Base-by-base conservation (phyloP, 2,888 invertebrate species). In the Neoascia interrupta region DNA sequence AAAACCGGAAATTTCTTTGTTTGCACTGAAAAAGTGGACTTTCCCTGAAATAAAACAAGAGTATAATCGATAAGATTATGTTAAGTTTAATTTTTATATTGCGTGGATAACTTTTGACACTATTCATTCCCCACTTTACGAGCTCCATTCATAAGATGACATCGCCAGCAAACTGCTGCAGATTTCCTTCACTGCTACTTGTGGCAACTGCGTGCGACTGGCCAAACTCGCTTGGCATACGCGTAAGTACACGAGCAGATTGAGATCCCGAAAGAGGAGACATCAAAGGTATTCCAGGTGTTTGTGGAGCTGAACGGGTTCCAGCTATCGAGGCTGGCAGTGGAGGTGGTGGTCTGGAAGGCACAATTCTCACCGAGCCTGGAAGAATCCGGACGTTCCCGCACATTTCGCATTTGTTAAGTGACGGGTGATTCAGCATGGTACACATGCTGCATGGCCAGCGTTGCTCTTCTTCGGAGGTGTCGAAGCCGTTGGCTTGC, bases 391-490 rank as follows among this genome's bases (percentile, higher is more conserved):
- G 47, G 0, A 79, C 73, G 34, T 68, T 68, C 1, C 73, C 79
- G 37, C 79, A 79, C 26, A 49, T 66, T 19, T 79, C 79, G 45
- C 79, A 79, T 45, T 73, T 73, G 18, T 79, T 79, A 5, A 79
- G 60, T 51, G 61, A 37, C 23, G 79, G 79, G 51, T 79, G 79
- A 28, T 79, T 79, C 16, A 54, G 73, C 49, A 79, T 68, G 51
- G 79, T 79, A 68, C 79, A 79, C 79, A 79, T 73, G 10, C 61
- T 73, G 61, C 79, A 79, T 15, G 61, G 60, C 79, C 79, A 79
- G 5, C 54, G 56, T 10, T 61, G 66, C 36, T 61, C 72, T 0
- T 26, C 54, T 1, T 28, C 31, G 45, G 3, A 49, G 4, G 43
- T 49, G 31, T 68, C 66, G 5, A n/a, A 8, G 5, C n/a, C 41